Conservation (phyloP, 2,797 vertebrate species). For the Carcharodon carcharias region DNA sequence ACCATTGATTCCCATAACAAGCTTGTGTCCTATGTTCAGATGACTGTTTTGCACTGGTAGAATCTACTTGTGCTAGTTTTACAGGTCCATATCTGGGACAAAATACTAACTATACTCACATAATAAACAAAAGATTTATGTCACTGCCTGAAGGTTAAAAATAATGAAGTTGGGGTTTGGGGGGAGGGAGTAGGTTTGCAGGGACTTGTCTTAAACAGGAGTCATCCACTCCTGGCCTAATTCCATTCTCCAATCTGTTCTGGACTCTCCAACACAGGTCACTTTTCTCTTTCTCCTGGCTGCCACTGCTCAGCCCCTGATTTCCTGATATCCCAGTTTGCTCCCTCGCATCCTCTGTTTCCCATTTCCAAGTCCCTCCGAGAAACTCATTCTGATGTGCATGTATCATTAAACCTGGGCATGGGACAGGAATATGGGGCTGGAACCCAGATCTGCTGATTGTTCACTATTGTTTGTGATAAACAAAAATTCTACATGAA, state of each 20-base stretch:
- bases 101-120: neutral
- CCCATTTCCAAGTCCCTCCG: neutral
- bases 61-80: slow-evolving; percentile 11
- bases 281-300: neutral
- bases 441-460: neutral
- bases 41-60: neutral
- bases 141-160: neutral
- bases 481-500: neutral
- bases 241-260: neutral
- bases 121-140: neutral
- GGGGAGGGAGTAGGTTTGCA: neutral
- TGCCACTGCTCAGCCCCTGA: neutral
- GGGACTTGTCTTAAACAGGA: neutral
- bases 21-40: slow-evolving; percentile 25
- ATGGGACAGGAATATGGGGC: neutral
- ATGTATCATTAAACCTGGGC: neutral
- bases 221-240: neutral
- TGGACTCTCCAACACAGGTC: neutral
- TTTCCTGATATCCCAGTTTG: neutral
- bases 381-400: neutral
- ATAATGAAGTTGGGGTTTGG: neutral
- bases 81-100: neutral
- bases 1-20: neutral
- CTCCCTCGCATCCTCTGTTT: neutral
- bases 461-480: neutral